Evolutionary conservation across 2,113 vertebrate genomes (phyloP).

Genomic region (Mormoops blainvillei): DNA sequence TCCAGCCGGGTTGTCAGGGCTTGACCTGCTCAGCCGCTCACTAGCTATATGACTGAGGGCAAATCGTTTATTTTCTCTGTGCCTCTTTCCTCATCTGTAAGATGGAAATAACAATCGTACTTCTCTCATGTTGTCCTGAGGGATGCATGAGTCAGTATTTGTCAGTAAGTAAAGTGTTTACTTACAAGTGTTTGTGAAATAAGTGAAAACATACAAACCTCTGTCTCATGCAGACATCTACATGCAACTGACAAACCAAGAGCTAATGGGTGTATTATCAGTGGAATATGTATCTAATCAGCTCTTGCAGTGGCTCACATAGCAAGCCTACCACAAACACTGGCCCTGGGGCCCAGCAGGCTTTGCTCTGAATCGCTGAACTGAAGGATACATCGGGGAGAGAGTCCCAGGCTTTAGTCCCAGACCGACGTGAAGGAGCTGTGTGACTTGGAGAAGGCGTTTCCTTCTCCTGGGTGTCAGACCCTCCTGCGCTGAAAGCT

Average conservation of each 20-base stretch:
- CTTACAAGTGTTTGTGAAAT: background rate
- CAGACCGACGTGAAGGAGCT: background rate
- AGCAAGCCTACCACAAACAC: background rate
- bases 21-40: background rate
- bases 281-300: background rate
- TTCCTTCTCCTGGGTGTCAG: background rate
- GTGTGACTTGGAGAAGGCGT: background rate
- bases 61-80: background rate
- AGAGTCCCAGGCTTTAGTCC: background rate
- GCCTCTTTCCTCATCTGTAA: background rate
- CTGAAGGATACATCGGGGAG: background rate
- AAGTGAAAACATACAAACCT: background rate
- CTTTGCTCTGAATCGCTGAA: background rate
- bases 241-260: background rate
- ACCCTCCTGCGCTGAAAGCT: background rate
- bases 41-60: background rate
- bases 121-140: background rate
- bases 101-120: background rate
- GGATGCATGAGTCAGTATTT: background rate
- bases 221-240: background rate
- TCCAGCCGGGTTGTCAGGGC: background rate
- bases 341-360: background rate
- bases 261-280: background rate
- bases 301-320: fast-evolving
- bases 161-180: background rate